phyloP scores from a whole-genome alignment of 2,888 invertebrate species.

The Cerastis rubricosa region DNA sequence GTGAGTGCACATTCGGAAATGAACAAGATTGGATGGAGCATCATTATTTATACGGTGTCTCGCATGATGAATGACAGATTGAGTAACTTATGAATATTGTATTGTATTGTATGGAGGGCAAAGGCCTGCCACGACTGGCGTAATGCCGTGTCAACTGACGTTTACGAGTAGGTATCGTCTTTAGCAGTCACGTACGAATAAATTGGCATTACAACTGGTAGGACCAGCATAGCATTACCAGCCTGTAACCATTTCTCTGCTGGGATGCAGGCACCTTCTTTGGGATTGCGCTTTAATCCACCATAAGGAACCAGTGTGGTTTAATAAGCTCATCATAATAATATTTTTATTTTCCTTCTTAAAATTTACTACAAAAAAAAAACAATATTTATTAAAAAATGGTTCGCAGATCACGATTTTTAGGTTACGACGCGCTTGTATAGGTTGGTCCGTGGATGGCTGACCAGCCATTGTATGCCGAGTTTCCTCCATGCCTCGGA shows the following conservation, averaged over 20 bases:
- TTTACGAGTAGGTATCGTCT: constrained; percentile 16
- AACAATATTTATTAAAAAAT: too few species aligned
- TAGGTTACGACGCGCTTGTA: too few species aligned
- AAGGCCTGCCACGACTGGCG: constrained; percentile 28
- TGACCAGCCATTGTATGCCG: too few species aligned
- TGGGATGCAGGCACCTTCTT: neutral
- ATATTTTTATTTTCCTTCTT: too few species aligned
- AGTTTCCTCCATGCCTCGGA: too few species aligned
- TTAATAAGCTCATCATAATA: too few species aligned
- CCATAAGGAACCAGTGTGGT: too few species aligned
- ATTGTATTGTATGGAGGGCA: constrained; percentile 34
- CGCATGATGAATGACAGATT: constrained; percentile 52
- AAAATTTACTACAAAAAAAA: too few species aligned
- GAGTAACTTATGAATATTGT: constrained; percentile 55
- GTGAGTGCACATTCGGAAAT: constrained; percentile 50
- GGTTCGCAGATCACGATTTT: too few species aligned
- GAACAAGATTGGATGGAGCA: constrained; percentile 58
- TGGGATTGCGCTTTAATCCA: too few species aligned
- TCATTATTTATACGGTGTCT: constrained; percentile 53
- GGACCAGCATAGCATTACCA: neutral
- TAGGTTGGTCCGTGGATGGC: too few species aligned
- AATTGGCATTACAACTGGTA: neutral
- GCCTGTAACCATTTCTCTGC: neutral
- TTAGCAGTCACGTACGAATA: constrained; percentile 25
- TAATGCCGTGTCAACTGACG: constrained; percentile 18